Base-by-base conservation (phyloP, 2,888 invertebrate species). In the Caenorhabditis afra region DNA sequence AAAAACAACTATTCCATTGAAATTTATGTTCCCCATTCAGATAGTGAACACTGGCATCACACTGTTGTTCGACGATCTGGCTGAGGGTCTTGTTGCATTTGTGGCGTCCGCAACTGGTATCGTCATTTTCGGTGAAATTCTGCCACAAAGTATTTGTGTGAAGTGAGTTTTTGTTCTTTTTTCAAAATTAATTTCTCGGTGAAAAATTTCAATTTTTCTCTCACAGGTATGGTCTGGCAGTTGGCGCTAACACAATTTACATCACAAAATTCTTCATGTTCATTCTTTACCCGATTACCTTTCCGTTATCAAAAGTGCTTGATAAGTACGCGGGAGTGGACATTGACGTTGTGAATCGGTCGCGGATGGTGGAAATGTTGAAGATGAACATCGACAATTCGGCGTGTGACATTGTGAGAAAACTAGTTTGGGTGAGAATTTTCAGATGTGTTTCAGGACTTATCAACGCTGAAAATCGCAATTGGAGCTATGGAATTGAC, bases 221-320 rank as follows among this genome's bases (percentile, higher is more conserved):
- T 23, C 1, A 18, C 59, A 84, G 84, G 53, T 90, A 89, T 61
- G 89, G 89, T 7, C 67, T 89, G 12, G 87, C 87, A 0, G 89
- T 89, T 12, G 89, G 89, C 11, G 87, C 87, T 8, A 81, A 83
- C 12, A 99, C 97, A 41, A 95, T 97, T 74, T 94, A 93, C 91
- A 92, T 99, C 70, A 99, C 98, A 1, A 95, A 95, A 87, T 92
- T 95, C 66, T 95, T 98, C 82, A 98, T 99, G 97, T 91, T 94
- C 0, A 82, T 97, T 47, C 98, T 98, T 4, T 96, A 95, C 80
- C 97, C 97, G 12, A 44, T 81, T 10, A 82, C 86, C 0, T 86
- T 55, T 18, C 97, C 97, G 0, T 94, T 96, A 79, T 81, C 81
- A 35, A 81, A 73, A 41, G 83, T 82, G n/a, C 53, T 78, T 16